Base-by-base conservation (phyloP, 2,797 vertebrate species). In the Pseudomugil gertrudae region DNA sequence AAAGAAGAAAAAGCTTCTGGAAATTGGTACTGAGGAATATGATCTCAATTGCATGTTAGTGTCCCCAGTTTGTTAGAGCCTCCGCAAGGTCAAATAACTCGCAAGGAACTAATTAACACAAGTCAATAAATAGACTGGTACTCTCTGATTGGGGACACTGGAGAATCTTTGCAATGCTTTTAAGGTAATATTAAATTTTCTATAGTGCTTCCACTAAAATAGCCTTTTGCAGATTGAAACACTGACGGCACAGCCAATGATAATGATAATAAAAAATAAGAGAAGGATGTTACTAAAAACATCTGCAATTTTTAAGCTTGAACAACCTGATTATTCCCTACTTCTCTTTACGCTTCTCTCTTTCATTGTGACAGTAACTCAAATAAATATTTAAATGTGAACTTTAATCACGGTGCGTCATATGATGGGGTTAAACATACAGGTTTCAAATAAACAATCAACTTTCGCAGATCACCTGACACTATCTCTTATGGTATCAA, bases 111-210 rank as follows among this genome's bases (percentile, higher is more conserved):
- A 82, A 76, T 84, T 78, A 77, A 76, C 62, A 15, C 66, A 45
- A 53, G 76, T 82, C 67, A 87, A 74, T 80, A 86, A 88, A 87
- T 83, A 86, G 81, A 81, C 47, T 73, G 11, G 27, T 58, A 32
- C 47, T 59, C 36, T 66, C 32, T 74, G 40, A 72, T 56, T 71
- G 43, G 30, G 56, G 70, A 82, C 69, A 76, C 61, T 75, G 63
- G 23, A 58, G 74, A 72, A 88, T 72, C 47, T 35, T 43, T 74
- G 57, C 48, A 63, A 75, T 76, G 63, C 81, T 77, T 81, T n/a
- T 85, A 57, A 69, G 68, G 81, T 56, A 68, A 85, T 72, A 68
- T 76, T 57, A 81, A 83, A 62, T 45, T 40, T 19, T 45, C 47
- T 59, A 58, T 40, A 55, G n/a, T 24, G 35, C 23, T 47, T 4